Evolutionary conservation across 2,797 vertebrate genomes (phyloP).

Genomic region (Sebastes matsubarae): DNA sequence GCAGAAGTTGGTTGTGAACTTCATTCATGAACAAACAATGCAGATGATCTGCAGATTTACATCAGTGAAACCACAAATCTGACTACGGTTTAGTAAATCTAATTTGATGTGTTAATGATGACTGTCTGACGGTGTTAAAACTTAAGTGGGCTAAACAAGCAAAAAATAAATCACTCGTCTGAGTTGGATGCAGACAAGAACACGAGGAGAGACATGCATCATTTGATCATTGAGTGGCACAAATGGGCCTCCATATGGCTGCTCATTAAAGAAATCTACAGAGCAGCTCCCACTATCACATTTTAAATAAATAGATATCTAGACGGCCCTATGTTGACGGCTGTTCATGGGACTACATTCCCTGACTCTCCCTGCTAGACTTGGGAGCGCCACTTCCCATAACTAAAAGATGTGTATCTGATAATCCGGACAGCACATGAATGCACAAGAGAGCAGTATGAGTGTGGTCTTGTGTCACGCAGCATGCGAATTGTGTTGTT

Average conservation of each 20-base stretch:
- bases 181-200: conserved; percentile 37
- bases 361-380: not conserved
- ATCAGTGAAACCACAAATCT: not conserved
- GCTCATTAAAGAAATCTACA: conserved; percentile 44
- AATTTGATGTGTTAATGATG: conserved; percentile 14
- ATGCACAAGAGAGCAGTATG: conserved; percentile 16
- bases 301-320: not conserved
- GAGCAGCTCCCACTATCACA: conserved; percentile 10
- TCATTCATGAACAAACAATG: not conserved
- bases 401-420: not conserved
- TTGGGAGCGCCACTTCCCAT: not conserved
- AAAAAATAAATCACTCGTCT: conserved; percentile 9
- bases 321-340: conserved; percentile 17
- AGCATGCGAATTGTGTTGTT: conserved; percentile 16
- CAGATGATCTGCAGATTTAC: not conserved
- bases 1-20: not conserved
- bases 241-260: conserved; percentile 53
- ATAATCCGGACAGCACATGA: conserved; percentile 27
- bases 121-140: conserved; percentile 5
- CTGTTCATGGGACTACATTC: not conserved
- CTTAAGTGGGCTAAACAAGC: conserved; percentile 24
- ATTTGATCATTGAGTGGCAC: conserved; percentile 50
- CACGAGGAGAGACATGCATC: conserved; percentile 35
- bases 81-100: not conserved
- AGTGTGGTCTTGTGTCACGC: conserved; percentile 13